phyloP scores from a whole-genome alignment of 2,888 invertebrate genomes.

The Macrosoma leucophasiata region DNA sequence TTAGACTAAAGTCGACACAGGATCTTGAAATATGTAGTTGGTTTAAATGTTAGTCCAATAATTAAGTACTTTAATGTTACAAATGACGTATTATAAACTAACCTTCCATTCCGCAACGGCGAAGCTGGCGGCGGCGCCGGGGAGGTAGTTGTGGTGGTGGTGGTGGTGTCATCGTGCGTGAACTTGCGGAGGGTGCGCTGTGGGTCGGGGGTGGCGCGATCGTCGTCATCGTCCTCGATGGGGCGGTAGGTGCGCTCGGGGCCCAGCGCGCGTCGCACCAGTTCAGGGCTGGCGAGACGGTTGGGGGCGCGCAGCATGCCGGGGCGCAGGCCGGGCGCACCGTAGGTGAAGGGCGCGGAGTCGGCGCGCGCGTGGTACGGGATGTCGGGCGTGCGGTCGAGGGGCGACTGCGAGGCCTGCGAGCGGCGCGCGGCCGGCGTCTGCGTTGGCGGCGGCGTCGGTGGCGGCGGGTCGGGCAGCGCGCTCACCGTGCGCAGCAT shows the following conservation, averaged over 20 bases:
- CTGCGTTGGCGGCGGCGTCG: slow-evolving; percentile 33
- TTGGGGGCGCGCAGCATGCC: slow-evolving; percentile 82
- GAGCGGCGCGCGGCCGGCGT: no score
- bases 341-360: slow-evolving; percentile 93
- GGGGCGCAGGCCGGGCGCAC: slow-evolving; percentile 76
- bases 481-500: slow-evolving; percentile 93
- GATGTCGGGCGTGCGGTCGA: slow-evolving; percentile 73
- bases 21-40: no score
- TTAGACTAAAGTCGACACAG: no score
- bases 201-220: slow-evolving; percentile 52
- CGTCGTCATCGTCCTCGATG: slow-evolving; percentile 61
- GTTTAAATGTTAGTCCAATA: no score
- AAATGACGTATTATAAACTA: slow-evolving; percentile 13
- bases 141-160: slow-evolving; percentile 41
- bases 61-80: no score
- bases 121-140: slow-evolving; percentile 36
- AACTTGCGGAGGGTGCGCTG: slow-evolving; percentile 56
- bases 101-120: slow-evolving; percentile 60
- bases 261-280: slow-evolving; percentile 84
- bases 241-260: slow-evolving; percentile 50
- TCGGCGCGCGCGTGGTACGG: slow-evolving; percentile 95
- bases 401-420: slow-evolving; percentile 68
- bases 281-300: slow-evolving; percentile 88
- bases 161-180: slow-evolving; percentile 59
- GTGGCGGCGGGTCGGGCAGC: slow-evolving; percentile 78